Conservation (phyloP, 2,113 vertebrate species). For the Chionodraco myersi region DNA sequence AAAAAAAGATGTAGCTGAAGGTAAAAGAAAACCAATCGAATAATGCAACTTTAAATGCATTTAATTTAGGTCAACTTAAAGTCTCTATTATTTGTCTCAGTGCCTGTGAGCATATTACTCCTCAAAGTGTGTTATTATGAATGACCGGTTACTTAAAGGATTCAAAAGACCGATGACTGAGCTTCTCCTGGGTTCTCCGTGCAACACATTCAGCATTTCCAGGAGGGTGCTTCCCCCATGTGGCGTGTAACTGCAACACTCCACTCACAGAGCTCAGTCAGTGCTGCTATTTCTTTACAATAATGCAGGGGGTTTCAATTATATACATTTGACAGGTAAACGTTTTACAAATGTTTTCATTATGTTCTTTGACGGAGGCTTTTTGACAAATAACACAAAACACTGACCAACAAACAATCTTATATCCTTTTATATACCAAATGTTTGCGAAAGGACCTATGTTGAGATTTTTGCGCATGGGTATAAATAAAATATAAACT, state of each 20-base stretch:
- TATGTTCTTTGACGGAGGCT: neutral
- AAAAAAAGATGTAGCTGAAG: constrained; percentile 1
- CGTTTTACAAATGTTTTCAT: neutral
- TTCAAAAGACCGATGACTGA: neutral
- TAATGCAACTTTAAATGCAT: neutral
- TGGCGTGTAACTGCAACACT: constrained; percentile 56
- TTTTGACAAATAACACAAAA: neutral
- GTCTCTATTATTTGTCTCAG: neutral
- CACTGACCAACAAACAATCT: neutral
- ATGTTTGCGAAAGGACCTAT: neutral
- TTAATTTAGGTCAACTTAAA: no score
- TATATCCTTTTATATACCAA: neutral
- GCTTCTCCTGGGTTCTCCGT: neutral
- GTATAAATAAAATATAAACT: neutral
- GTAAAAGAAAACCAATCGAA: neutral
- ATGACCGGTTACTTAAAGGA: neutral
- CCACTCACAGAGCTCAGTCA: neutral
- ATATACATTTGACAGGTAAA: neutral
- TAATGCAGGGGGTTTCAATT: neutral
- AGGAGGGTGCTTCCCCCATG: constrained; percentile 64
- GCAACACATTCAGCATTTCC: constrained; percentile 9
- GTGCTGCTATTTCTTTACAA: neutral
- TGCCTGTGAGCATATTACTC: neutral
- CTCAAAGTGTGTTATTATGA: neutral
- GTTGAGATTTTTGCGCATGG: neutral